Evolutionary conservation across 2,113 vertebrate genomes (phyloP).

Genomic region (Laticauda colubrina): DNA sequence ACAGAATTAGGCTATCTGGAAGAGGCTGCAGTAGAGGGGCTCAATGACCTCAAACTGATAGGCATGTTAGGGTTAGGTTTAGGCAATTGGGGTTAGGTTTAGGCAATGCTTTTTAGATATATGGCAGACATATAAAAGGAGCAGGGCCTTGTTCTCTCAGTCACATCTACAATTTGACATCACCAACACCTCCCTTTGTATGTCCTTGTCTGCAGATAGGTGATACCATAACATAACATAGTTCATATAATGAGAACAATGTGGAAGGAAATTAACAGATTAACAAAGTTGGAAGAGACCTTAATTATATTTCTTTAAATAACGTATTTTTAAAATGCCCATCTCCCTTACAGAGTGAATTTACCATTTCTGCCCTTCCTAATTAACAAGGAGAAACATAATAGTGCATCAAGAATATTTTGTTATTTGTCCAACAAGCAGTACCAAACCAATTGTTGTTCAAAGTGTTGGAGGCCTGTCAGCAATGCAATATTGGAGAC

Average conservation of each 20-base stretch:
- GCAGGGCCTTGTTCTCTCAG: neutral
- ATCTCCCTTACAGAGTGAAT: neutral
- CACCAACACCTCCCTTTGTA: neutral
- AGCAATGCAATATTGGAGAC: neutral
- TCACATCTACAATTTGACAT: neutral
- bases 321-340: neutral
- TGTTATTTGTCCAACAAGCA: neutral
- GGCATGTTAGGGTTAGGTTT: neutral
- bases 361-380: neutral
- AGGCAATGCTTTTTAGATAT: neutral
- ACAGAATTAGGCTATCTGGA: neutral
- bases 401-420: neutral
- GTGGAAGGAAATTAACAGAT: neutral
- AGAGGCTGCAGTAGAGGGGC: neutral
- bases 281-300: too few relatives aligned
- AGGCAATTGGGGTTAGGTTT: neutral
- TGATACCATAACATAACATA: neutral
- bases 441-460: neutral
- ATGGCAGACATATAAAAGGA: neutral
- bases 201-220: neutral
- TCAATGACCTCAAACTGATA: neutral
- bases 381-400: neutral
- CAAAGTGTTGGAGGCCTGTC: neutral
- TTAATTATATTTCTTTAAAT: neutral
- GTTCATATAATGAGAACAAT: neutral